Conservation (phyloP, 2,797 vertebrate species). For the Amblyraja radiata region DNA sequence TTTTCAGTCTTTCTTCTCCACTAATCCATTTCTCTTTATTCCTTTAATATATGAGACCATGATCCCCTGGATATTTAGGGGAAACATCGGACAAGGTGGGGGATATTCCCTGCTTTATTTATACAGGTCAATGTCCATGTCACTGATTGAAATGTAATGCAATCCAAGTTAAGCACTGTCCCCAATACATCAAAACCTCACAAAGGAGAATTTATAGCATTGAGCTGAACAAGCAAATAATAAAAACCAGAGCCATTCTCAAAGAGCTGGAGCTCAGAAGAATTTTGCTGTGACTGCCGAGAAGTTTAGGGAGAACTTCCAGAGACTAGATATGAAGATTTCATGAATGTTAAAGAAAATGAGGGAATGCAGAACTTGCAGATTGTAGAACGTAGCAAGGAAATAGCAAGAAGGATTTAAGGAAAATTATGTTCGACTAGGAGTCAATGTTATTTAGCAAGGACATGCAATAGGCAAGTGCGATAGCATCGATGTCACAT, state of each 20-base stretch:
- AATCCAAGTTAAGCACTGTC: not conserved
- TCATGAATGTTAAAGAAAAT: too few species aligned
- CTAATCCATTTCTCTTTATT: too few species aligned
- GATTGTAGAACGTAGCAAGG: not conserved
- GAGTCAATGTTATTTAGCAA: not conserved
- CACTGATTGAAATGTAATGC: not conserved
- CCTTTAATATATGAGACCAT: too few species aligned
- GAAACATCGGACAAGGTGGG: not conserved
- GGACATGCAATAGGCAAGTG: not conserved
- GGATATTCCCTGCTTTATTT: not conserved
- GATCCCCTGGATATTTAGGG: too few species aligned
- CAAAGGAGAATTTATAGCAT: not conserved
- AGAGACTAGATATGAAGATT: not conserved
- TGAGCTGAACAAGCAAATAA: not conserved
- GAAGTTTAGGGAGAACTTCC: not conserved
- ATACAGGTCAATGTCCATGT: not conserved
- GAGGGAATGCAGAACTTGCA: not conserved
- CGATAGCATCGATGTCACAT: not conserved
- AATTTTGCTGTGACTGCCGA: not conserved
- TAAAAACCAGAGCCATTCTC: not conserved
- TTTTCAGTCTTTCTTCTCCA: too few species aligned
- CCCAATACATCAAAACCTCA: not conserved
- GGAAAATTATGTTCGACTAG: not conserved
- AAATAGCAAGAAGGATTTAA: not conserved
- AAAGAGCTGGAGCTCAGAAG: not conserved